A percentile compares a stretch with the other conserved stretches of the same genome.
Conservation (phyloP, 2,797 vertebrate species). For the Muscicapa striata region DNA sequence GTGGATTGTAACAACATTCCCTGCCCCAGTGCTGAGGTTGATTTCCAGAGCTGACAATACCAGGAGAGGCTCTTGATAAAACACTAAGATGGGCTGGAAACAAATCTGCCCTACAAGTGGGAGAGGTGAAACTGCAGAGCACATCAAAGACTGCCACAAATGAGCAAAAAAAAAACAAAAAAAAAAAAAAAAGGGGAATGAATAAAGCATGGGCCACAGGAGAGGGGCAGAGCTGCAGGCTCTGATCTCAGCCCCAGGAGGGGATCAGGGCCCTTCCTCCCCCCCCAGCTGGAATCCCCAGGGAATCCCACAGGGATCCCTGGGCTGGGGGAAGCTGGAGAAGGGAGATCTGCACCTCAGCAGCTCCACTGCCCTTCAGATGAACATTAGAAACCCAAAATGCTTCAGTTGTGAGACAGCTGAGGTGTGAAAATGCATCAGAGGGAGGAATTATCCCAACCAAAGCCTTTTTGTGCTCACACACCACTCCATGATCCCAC, state of each 20-base stretch:
- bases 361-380: neutral
- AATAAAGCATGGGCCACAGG: neutral
- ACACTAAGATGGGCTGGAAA: conserved; percentile 48
- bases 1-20: neutral
- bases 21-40: neutral
- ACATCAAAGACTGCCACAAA: neutral
- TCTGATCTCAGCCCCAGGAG: neutral
- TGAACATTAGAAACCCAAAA: fast-evolving
- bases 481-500: fast-evolving
- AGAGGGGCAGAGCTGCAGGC: neutral
- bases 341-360: neutral
- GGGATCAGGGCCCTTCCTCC: neutral
- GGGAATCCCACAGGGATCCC: neutral
- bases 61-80: neutral
- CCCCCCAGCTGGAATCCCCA: neutral
- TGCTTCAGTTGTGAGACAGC: neutral
- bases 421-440: neutral
- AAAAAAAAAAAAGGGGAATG: too few species aligned
- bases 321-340: neutral
- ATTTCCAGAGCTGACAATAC: neutral
- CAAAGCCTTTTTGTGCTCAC: neutral
- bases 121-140: neutral
- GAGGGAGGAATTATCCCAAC: neutral
- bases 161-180: neutral
- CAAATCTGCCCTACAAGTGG: neutral